Base-by-base conservation (phyloP, 2,888 invertebrate genomes). In the Ennomos fuscantarius region DNA sequence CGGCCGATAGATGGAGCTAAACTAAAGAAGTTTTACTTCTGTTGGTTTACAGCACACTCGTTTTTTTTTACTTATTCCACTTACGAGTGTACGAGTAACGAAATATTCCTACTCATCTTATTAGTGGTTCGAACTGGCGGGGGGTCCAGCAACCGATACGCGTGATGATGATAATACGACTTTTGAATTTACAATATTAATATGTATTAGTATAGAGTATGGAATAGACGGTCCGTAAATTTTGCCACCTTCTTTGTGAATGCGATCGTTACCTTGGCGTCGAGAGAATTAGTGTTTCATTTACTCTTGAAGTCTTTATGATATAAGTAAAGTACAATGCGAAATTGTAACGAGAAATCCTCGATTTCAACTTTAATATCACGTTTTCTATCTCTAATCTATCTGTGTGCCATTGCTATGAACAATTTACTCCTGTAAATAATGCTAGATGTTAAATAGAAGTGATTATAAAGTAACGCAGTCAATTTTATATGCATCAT, bases 401-500 rank as follows among this genome's bases (percentile, higher is more conserved):
- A 45, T n/a, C n/a, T 55, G 54, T 55, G 88, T 88, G 88, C 87
- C 86, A 88, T 88, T 78, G 71, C 76, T 70, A 76, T 72, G 82
- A 86, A 86, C 85, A 87, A 84, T 63, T 62, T 62, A 75, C 66
- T 65, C 44, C 35, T 69, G 70, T 86, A 81, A 83, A 85, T 78
- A 85, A 84, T 68, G 63, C 71, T 73, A 76, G 60, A 60, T 69
- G 66, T 62, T 73, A 60, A 47, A 67, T 59, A 54, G 49, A 73
- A 62, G 70, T 78, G 80, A 78, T 62, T 62, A 68, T 72, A 72
- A 80, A 74, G 82, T 74, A 87, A 88, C 86, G 81, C 87, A 82
- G 90, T 91, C 89, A 90, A 91, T 91, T 90, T 79, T 74, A 71
- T 70, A 76, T 75, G 76, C 79, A 76, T 76, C 79, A 76, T 75